Evolutionary conservation across 2,888 invertebrate species (phyloP).

Genomic region (Caenorhabditis sp.): DNA sequence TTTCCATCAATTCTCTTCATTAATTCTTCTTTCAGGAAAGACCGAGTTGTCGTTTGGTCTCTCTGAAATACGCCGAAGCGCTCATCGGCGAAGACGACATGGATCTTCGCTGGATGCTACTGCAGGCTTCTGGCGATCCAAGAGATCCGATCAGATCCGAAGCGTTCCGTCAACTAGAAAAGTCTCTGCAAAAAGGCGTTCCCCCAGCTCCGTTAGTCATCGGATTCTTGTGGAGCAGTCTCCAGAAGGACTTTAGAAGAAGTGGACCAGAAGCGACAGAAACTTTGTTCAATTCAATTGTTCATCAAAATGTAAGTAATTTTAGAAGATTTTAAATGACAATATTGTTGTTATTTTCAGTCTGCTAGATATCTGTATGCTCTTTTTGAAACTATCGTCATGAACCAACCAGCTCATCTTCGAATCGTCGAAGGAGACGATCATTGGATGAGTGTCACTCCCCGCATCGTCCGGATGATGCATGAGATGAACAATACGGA

Average conservation of each 20-base stretch:
- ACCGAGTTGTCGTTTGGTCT: constrained; percentile 65
- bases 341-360: constrained; percentile 32
- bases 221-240: constrained; percentile 55
- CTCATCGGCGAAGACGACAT: constrained; percentile 66
- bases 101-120: constrained; percentile 69
- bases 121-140: constrained; percentile 66
- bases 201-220: constrained; percentile 54
- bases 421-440: constrained; percentile 68
- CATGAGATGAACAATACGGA: constrained; percentile 14
- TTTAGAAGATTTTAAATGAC: not conserved
- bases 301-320: constrained; percentile 64
- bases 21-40: constrained; percentile 24
- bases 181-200: constrained; percentile 55
- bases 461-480: constrained; percentile 44
- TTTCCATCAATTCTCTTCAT: no score
- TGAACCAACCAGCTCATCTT: constrained; percentile 45
- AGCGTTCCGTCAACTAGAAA: constrained; percentile 64
- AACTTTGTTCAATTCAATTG: constrained; percentile 6
- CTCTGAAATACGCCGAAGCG: constrained; percentile 73
- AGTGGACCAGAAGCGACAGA: not conserved
- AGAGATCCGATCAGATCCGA: constrained; percentile 65
- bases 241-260: constrained; percentile 37
- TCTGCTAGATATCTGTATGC: constrained; percentile 64
- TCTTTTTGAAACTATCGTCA: constrained; percentile 41
- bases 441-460: constrained; percentile 64